These are phyloP conservation scores for Sipunculus nudus DNA, from an alignment of 2,888 invertebrate genomes.

Conservation along the genomic window DNA sequence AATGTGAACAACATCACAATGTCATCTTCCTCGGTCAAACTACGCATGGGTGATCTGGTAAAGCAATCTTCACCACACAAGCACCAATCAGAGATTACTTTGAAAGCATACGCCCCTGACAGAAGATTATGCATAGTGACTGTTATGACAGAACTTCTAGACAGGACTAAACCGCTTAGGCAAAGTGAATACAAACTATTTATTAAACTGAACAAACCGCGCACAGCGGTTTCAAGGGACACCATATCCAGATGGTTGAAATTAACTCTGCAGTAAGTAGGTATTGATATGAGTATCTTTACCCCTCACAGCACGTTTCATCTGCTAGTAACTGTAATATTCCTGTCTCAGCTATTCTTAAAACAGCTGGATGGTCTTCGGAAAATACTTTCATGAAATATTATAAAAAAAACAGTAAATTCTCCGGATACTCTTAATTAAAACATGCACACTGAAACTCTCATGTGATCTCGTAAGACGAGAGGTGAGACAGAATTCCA, in stretches of 20 bases:
- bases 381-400: not conserved
- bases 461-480: too few species aligned
- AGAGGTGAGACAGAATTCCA: too few species aligned
- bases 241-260: constrained; percentile 32
- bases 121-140: constrained; percentile 22
- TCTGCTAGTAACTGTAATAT: constrained; percentile 8
- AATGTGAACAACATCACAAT: constrained; percentile 19
- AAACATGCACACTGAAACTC: too few species aligned
- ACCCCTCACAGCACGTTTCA: constrained; percentile 22
- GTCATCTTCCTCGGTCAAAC: not conserved
- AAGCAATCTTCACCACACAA: constrained; percentile 27
- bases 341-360: constrained; percentile 21
- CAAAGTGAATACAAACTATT: constrained; percentile 12
- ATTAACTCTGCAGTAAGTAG: constrained; percentile 11
- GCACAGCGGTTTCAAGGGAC: constrained; percentile 15
- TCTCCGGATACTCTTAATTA: too few species aligned
- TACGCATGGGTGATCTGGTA: constrained; percentile 20
- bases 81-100: constrained; percentile 10
- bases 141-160: constrained; percentile 18
- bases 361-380: constrained; percentile 25
- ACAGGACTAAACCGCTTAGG: constrained; percentile 17
- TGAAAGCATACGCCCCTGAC: constrained; percentile 15
- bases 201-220: constrained; percentile 21
- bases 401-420: constrained; percentile 3
- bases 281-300: constrained; percentile 22